phyloP scores from a whole-genome alignment of 2,888 invertebrate species.

The Lomographa bimaculata region DNA sequence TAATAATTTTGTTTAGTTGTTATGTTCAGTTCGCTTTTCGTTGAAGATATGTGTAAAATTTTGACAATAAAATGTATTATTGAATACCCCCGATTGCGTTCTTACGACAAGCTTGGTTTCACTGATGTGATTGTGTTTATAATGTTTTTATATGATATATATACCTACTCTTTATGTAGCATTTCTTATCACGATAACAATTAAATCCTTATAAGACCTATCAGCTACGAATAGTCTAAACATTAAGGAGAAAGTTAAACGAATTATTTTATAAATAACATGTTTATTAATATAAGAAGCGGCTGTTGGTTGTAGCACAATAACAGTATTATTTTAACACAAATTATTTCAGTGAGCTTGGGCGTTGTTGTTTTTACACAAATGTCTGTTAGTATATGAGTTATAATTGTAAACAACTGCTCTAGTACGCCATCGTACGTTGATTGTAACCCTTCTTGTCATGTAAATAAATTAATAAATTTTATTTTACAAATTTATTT shows the following conservation, averaged over 20 bases:
- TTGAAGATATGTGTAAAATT: constrained; percentile 76
- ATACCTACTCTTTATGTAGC: not conserved
- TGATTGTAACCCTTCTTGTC: constrained; percentile 66
- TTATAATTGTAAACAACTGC: constrained; percentile 39
- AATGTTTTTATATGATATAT: too few species aligned
- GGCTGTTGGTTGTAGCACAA: too few species aligned
- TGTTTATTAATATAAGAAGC: too few species aligned
- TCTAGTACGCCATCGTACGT: constrained; percentile 63
- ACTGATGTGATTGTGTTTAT: constrained; percentile 28
- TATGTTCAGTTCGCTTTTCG: constrained; percentile 48
- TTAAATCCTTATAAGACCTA: too few species aligned
- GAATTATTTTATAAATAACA: too few species aligned
- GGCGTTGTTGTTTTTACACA: constrained; percentile 30
- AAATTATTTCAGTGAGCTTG: constrained; percentile 35
- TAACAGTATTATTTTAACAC: too few species aligned
- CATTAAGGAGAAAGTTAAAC: too few species aligned
- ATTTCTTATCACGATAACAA: too few species aligned
- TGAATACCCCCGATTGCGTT: constrained; percentile 47
- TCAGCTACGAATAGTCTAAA: too few species aligned
- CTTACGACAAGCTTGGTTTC: constrained; percentile 29
- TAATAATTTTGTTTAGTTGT: constrained; percentile 39
- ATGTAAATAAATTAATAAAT: constrained; percentile 81
- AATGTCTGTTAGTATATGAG: constrained; percentile 17
- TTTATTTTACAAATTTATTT: constrained; percentile 73
- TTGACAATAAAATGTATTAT: constrained; percentile 74